Percentiles rank a stretch among this genome's conserved stretches.
Evolutionary conservation across 1,140 invertebrate species (phyloP).

Genomic region (Lordiphosa collinella): DNA sequence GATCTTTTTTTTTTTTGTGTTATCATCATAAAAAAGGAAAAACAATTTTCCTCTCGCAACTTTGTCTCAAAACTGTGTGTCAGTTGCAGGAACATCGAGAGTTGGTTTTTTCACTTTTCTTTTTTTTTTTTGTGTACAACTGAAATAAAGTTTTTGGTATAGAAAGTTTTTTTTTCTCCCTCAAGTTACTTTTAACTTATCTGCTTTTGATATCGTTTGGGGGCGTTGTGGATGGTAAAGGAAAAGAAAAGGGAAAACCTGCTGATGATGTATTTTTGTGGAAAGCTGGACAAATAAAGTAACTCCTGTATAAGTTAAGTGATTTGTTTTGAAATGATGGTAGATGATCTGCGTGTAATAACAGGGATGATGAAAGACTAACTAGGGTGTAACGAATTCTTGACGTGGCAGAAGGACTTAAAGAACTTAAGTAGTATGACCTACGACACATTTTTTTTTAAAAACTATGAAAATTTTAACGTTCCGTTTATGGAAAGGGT

Average conservation of each 20-base stretch:
- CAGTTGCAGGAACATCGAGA: slow-evolving; percentile 40
- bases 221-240: too few species aligned
- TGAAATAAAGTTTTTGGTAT: slow-evolving; percentile 36
- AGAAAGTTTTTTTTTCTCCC: slow-evolving; percentile 46
- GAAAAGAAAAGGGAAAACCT: neutral
- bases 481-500: too few species aligned
- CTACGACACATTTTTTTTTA: too few species aligned
- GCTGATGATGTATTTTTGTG: slow-evolving; percentile 41
- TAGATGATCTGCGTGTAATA: neutral
- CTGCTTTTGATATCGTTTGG: slow-evolving; percentile 51
- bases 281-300: slow-evolving; percentile 24
- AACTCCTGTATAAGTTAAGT: slow-evolving; percentile 9
- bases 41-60: slow-evolving; percentile 17
- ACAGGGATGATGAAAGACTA: neutral
- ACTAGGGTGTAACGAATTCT: neutral
- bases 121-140: slow-evolving; percentile 15
- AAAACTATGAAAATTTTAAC: too few species aligned
- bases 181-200: slow-evolving; percentile 47
- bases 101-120: too few species aligned
- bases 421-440: too few species aligned
- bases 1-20: slow-evolving; percentile 30
- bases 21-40: slow-evolving; percentile 6
- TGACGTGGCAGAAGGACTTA: neutral
- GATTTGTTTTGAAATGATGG: slow-evolving; percentile 9
- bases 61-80: slow-evolving; percentile 41